Percentiles rank a stretch among this genome's conserved stretches.
phyloP scores from a whole-genome alignment of 2,888 invertebrate genomes.

The Ochropleura plecta region DNA sequence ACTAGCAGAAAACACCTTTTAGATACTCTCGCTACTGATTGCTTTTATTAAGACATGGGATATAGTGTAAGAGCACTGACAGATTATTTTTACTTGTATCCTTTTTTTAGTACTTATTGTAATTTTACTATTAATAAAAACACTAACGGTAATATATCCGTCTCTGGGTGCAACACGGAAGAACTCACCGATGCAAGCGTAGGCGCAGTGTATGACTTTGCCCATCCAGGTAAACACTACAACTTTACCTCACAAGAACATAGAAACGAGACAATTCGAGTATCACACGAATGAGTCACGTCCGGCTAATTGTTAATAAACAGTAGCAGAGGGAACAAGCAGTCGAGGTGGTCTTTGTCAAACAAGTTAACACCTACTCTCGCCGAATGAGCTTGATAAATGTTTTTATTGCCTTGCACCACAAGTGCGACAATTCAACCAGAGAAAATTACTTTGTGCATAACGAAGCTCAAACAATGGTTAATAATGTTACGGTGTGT shows the following conservation, averaged over 20 bases:
- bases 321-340: conserved; percentile 71
- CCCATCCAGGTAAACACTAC: conserved; percentile 44
- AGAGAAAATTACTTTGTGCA: conserved; percentile 84
- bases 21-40: neutral
- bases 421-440: conserved; percentile 82
- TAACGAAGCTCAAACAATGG: conserved; percentile 86
- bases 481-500: conserved; percentile 77
- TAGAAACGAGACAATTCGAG: conserved; percentile 67
- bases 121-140: neutral
- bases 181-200: conserved; percentile 35
- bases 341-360: conserved; percentile 82
- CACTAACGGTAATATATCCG: neutral
- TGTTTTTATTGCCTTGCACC: conserved; percentile 80
- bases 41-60: neutral
- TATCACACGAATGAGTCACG: conserved; percentile 70
- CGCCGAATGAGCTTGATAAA: conserved; percentile 76
- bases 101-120: neutral
- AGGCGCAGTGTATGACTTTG: conserved; percentile 57
- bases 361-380: conserved; percentile 81
- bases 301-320: conserved; percentile 77
- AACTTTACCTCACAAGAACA: conserved; percentile 64
- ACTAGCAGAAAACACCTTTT: neutral
- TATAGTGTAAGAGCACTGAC: neutral
- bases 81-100: neutral
- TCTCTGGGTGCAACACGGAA: conserved; percentile 14